These are phyloP conservation scores for Drosophila heteroneura DNA, from an alignment of 2,888 invertebrate genomes.

Conservation along the genomic window DNA sequence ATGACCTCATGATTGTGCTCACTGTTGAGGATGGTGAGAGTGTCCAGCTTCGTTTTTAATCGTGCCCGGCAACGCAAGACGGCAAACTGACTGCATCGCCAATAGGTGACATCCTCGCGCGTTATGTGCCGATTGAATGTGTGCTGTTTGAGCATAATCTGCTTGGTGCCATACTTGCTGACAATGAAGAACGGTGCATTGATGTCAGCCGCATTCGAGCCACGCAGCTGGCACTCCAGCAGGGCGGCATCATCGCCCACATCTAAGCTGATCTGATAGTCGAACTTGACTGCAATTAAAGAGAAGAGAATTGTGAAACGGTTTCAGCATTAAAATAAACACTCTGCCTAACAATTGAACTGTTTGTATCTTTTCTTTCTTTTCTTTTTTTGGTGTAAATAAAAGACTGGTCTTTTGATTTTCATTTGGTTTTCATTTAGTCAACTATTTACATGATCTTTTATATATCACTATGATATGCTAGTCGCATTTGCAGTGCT, in stretches of 20 bases:
- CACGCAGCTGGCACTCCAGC: conserved; percentile 30
- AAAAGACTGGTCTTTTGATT: conserved; percentile 61
- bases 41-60: conserved; percentile 84
- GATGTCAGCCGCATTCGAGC: conserved; percentile 35
- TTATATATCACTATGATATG: conserved; percentile 7
- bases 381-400: conserved; percentile 36
- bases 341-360: not conserved
- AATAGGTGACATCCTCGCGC: conserved; percentile 85
- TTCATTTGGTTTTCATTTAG: conserved; percentile 56
- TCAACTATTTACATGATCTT: conserved; percentile 36
- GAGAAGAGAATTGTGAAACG: conserved; percentile 11
- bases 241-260: conserved; percentile 38
- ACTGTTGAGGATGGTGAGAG: conserved; percentile 84
- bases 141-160: conserved; percentile 84
- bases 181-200: conserved; percentile 82
- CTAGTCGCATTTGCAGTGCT: conserved; percentile 25
- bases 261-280: conserved; percentile 59
- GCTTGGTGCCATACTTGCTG: conserved; percentile 85
- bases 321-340: conserved; percentile 11
- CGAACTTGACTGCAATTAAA: conserved; percentile 65
- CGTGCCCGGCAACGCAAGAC: conserved; percentile 85
- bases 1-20: conserved; percentile 85
- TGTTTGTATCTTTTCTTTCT: not conserved
- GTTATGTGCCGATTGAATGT: conserved; percentile 85
- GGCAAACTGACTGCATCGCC: conserved; percentile 85